Base-by-base conservation (phyloP, 2,888 invertebrate species). In the Salticus scenicus region DNA sequence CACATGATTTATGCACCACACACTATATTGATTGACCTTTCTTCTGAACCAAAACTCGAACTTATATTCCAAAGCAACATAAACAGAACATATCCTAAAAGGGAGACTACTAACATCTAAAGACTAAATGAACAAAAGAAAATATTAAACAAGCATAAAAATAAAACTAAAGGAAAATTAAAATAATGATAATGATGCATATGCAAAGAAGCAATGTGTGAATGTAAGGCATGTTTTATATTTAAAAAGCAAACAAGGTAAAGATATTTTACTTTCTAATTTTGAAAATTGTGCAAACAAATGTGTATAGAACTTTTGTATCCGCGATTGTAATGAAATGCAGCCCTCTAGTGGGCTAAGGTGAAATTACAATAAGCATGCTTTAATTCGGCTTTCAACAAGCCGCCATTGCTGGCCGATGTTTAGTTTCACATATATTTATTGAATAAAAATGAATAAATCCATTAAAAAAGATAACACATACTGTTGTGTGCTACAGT, bases 21-120 rank as follows among this genome's bases (percentile, higher is more conserved):
- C 81, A 80, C 42, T 17, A 27, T 27, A 7, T 10, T 17, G 24
- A 72, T 47, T 31, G 31, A 51, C 67, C 67, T 2, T 37, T 80
- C 72, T 80, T 69, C 71, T 73, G 64, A 67, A 66, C 10, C n/a
- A 72, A 63, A 67, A 37, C 74, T 57, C 67, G 30, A 74, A 37
- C 69, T 69, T 57, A 31, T 67, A 82, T 70, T 82, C 82, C 72
- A 77, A n/a, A 33, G 67, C 77, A 84, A 67, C 67, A 77, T 77
- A 84, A 84, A 84, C 70, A n/a, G 76, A 82, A 77, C 77, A 73
- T 69, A 83, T 69, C 77, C 83, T 78, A 77, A 84, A 77, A 77
- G 51, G 57, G 67, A 51, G 42, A 67, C 67, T 75, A 83, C 67
- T 83, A 12, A 57, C 77, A 73, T 77, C n/a, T 41, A 84, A 80